Evolutionary conservation across 2,888 invertebrate species (phyloP).

Genomic region (Selenia dentaria): DNA sequence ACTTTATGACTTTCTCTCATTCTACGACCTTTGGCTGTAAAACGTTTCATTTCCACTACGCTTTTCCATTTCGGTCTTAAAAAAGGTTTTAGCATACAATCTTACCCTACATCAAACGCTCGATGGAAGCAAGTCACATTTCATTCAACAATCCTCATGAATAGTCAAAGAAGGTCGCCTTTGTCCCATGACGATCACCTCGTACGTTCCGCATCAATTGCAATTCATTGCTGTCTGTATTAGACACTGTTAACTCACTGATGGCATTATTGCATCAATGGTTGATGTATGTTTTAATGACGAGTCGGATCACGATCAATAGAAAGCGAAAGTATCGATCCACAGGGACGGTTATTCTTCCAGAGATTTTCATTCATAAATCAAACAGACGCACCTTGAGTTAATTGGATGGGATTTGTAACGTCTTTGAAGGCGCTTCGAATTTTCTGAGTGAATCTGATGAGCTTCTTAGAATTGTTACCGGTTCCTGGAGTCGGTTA

Average conservation of each 20-base stretch:
- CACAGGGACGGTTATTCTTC: conserved; percentile 24
- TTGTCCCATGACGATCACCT: conserved; percentile 36
- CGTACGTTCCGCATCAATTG: conserved; percentile 22
- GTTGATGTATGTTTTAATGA: not conserved
- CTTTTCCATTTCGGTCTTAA: conserved; percentile 22
- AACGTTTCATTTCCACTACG: conserved; percentile 25
- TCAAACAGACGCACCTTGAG: conserved; percentile 15
- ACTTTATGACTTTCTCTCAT: conserved; percentile 18
- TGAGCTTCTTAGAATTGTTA: conserved; percentile 5
- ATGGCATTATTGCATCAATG: conserved; percentile 25
- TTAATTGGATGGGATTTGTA: conserved; percentile 24
- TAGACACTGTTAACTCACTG: conserved; percentile 4
- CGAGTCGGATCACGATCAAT: conserved; percentile 20
- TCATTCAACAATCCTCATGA: conserved; percentile 48
- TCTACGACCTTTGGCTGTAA: conserved; percentile 20
- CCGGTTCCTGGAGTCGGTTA: conserved; percentile 6
- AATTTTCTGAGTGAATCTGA: not conserved
- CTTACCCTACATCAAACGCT: conserved; percentile 15
- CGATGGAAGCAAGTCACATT: conserved; percentile 28
- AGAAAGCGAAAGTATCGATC: conserved; percentile 33
- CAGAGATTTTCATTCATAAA: conserved; percentile 32
- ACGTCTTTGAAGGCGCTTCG: conserved; percentile 1
- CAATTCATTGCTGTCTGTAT: conserved; percentile 27
- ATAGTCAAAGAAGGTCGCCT: conserved; percentile 43
- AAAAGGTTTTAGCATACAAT: conserved; percentile 30